Evolutionary conservation across 2,113 vertebrate genomes (phyloP), one percentile per base, ranked within the genome.

Genomic region (Psilopogon haemacephalus): DNA sequence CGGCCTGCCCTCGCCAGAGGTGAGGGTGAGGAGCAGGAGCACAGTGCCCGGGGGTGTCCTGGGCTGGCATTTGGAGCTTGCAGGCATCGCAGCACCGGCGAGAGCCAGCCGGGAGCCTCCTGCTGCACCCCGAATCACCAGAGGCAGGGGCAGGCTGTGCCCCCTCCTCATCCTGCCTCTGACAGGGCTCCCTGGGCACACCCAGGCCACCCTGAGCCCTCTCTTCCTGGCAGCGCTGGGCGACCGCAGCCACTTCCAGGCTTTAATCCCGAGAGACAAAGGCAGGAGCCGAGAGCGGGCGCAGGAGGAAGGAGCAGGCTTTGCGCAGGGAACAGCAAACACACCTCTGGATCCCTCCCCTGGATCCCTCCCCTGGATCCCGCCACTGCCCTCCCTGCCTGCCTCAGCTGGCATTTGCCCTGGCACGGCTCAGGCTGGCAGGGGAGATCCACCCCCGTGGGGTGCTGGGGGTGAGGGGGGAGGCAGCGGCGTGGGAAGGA

Each of bases 291-390:
- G 56, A 86, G 78, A 2, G 86, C 65, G 1, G 76, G 64, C 30
- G 12, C 88, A 93, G 94, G 73, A 86, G 58, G 95, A 64, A 92
- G 84, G 88, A 90, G 86, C 69, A 52, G 78, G 94, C 86, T 88
- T 93, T 95, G 89, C 78, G 90, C 48, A 75, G 59, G 90, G 95
- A 96, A 96, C 95, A 96, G 90, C 96, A 96, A 96, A 95, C 92
- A 95, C 17, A 2, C 32, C 2, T 1, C 24, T 54, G 88, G 69
- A 81, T 92, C 84, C 78, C 84, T 3, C 65, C 23, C 90, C 73
- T 93, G 58, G n/a, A n/a, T n/a, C 84, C 68, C 28, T 3, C 65
- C 23, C 90, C 73, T 93, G 58, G n/a, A n/a, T n/a, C 84, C 68
- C 28, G n/a, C n/a, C n/a, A n/a, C n/a, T n/a, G n/a, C 28, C 42